Evolutionary conservation across 2,797 vertebrate species (phyloP), one percentile per base, ranked within the genome.

Genomic region (Rhincodon typus): DNA sequence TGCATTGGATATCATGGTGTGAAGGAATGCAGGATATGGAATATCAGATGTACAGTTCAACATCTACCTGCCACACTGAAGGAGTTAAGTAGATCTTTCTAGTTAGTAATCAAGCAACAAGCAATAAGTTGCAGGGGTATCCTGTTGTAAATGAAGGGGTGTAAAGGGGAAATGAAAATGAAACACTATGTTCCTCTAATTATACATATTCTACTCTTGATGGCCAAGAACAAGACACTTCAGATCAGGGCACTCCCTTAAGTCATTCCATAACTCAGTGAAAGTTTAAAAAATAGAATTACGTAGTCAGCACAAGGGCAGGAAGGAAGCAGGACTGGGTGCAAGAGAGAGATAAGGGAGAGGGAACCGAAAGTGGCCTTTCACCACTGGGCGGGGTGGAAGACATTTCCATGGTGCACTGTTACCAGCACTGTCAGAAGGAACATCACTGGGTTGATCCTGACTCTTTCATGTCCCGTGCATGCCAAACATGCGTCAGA

Each of bases 271-370:
- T n/a, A 66, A 38, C 34, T 91, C 88, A 91, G 57, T 21, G 88
- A 91, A 91, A 67, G 88, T 6, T 62, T 62, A 91, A 91, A 66
- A 67, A 91, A 13, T 77, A 27, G 66, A 67, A 82, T 38, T 2
- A 67, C 62, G 57, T 38, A 23, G 57, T n/a, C 88, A 91, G 88
- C 88, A 67, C 34, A 67, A 67, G 17, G 30, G 23, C 34, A 66
- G 88, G 88, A 91, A 91, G 88, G 57, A 91, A 91, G 62, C n/a
- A 66, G n/a, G 34, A 67, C 62, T 91, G 62, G 34, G n/a, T 91
- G 88, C n/a, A 38, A 1, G 17, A 8, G 17, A 66, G 57, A 91
- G 62, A 91, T 91, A 38, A 66, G 17, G 88, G 27, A 90, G 30
- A 62, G 27, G 53, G 87, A 91, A 91, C 88, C 38, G 88, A 91